These are phyloP conservation scores for Microtus ochrogaster DNA, from an alignment of 2,113 vertebrate genomes.

Conservation along the genomic window DNA sequence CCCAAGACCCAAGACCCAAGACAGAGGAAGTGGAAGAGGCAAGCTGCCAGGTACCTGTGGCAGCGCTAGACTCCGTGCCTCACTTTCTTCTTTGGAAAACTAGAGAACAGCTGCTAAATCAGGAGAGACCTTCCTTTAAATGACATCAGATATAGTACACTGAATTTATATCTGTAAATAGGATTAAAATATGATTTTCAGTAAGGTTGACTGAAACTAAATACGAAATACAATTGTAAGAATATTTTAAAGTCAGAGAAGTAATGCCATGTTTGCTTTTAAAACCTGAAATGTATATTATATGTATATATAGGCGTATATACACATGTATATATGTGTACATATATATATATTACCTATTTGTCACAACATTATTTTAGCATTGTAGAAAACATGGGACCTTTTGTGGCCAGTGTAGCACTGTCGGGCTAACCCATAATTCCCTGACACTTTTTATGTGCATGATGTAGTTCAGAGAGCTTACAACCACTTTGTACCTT, in stretches of 20 bases:
- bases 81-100: background rate
- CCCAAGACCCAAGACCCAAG: background rate
- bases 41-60: background rate
- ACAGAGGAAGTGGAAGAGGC: background rate
- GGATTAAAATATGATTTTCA: constrained; percentile 18
- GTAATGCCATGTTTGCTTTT: background rate
- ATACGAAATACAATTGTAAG: background rate
- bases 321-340: background rate
- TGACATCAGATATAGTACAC: background rate
- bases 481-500: constrained; percentile 27
- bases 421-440: background rate
- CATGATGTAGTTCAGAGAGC: constrained; percentile 28
- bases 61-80: background rate
- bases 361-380: background rate
- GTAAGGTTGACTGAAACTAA: background rate
- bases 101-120: background rate
- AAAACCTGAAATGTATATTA: background rate
- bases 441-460: constrained; percentile 14
- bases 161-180: background rate
- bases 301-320: background rate
- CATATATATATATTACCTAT: background rate
- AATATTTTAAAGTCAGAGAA: background rate
- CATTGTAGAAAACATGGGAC: background rate
- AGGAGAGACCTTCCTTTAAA: background rate
- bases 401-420: background rate